Evolutionary conservation across 2,797 vertebrate genomes (phyloP), one percentile per base, ranked within the genome.

Genomic region (Melopsittacus undulatus): DNA sequence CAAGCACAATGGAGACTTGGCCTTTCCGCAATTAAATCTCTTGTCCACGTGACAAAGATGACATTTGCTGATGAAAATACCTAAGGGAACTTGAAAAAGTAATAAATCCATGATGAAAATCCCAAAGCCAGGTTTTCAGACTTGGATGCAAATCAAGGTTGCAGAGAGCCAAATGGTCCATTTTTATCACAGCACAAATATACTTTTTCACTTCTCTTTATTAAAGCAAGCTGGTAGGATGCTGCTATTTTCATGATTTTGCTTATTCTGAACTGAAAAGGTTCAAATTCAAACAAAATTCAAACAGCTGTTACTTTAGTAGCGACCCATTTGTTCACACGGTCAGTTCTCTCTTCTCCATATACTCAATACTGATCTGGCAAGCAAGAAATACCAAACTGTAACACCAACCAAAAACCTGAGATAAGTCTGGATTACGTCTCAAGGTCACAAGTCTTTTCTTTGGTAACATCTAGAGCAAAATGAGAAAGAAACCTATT

Each of bases 241-340:
- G 26, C n/a, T 89, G 23, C 10, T 38, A 19, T 38, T 54, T n/a
- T 56, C 30, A 42, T 29, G 23, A 32, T n/a, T 70, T 59, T 22
- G 13, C 42, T 78, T 77, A 30, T 62, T 70, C 63, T 75, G 43
- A 84, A 46, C 36, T 34, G 17, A 75, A 72, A 56, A 11, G 43
- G 15, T 32, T 15, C 11, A 20, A 36, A 67, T 13, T n/a, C n/a
- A n/a, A n/a, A n/a, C n/a, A 48, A 15, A 70, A 59, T 19, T 69
- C 8, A 64, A 77, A 13, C 7, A 68, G 52, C 7, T 66, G 27
- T 46, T 90, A 46, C 16, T 57, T 87, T 15, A 34, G 22, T 10
- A 77, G 12, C 64, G 21, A 49, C 2, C 2, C 4, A 1, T 34
- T 84, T 34, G 26, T 15, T 84, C 27, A 3, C 2, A 24, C 0